phyloP scores from a whole-genome alignment of 2,797 vertebrate genomes.

The Gila robusta region DNA sequence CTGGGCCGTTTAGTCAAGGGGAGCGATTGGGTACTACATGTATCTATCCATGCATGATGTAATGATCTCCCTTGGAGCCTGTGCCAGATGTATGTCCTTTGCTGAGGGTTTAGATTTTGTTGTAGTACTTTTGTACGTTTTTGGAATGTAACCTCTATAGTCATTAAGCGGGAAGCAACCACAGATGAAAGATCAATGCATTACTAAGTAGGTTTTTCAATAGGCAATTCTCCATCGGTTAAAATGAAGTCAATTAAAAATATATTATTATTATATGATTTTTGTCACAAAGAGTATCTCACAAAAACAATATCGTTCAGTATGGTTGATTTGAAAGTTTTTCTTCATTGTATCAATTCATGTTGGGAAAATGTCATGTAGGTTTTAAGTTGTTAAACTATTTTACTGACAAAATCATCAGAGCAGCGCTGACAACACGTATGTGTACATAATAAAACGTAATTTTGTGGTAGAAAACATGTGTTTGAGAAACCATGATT shows the following conservation, averaged over 20 bases:
- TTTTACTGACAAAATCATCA: no score
- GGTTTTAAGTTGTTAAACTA: no score
- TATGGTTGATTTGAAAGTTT: neutral
- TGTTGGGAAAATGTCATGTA: neutral
- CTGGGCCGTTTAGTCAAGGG: slow-evolving; percentile 38
- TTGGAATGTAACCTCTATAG: neutral
- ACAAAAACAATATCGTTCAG: neutral
- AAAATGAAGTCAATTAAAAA: neutral
- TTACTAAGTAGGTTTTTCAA: slow-evolving; percentile 18
- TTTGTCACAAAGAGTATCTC: neutral
- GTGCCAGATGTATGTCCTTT: slow-evolving; percentile 27
- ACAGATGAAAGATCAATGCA: neutral
- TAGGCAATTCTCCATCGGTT: neutral
- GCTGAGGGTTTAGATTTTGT: slow-evolving; percentile 11
- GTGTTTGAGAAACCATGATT: neutral
- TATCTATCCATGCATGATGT: slow-evolving; percentile 34
- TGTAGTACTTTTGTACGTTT: neutral
- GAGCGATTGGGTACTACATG: slow-evolving; percentile 22
- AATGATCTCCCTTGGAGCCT: slow-evolving; percentile 23
- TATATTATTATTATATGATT: neutral
- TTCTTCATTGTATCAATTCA: neutral
- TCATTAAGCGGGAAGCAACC: neutral
- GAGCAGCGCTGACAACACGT: no score
- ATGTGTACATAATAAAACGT: no score
- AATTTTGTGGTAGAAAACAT: no score